Base-by-base conservation (phyloP, 2,888 invertebrate genomes). In the Heliothis peltigera region DNA sequence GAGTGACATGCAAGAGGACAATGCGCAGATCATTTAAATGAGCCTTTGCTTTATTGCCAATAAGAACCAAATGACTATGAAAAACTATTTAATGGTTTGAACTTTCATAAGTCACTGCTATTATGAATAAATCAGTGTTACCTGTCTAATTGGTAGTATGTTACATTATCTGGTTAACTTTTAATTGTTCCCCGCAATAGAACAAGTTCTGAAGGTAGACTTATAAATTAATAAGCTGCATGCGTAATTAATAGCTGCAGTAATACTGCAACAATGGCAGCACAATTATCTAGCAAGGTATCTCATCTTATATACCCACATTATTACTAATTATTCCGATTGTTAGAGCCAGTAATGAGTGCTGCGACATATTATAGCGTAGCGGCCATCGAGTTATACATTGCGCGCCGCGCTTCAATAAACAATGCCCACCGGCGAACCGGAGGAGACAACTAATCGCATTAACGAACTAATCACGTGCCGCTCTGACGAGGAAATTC, bases 401-500 rank as follows among this genome's bases (percentile, higher is more conserved):
- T 65, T 68, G 79, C 61, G 60, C 73, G 65, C 57, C 64, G 77
- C 76, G 81, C 77, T 65, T 68, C 74, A 63, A 60, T 71, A 80
- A 69, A 88, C 88, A 88, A 87, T 87, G 79, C 81, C 75, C 73
- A 75, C 77, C 80, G 76, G 78, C 73, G 75, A 72, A 70, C 76
- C 76, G 77, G 81, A 84, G 81, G 80, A 83, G 80, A 77, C 64
- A 74, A 70, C 79, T 96, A 96, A 96, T 96, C 95, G 94, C 93
- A 96, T 96, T 96, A 96, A 90, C 95, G 93, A 95, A 95, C 96
- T 96, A 96, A 96, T 96, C 95, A 95, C 95, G 92, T 91, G 92
- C 93, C 94, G 95, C 95, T 95, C 93, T 95, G 95, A 92, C 92
- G 95, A 96, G 96, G 96, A 96, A 96, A 96, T 96, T 96, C 96